Evolutionary conservation across 2,113 vertebrate species (phyloP), one percentile per base, ranked within the genome.

Genomic region (Sphaerodactylus townsendi): DNA sequence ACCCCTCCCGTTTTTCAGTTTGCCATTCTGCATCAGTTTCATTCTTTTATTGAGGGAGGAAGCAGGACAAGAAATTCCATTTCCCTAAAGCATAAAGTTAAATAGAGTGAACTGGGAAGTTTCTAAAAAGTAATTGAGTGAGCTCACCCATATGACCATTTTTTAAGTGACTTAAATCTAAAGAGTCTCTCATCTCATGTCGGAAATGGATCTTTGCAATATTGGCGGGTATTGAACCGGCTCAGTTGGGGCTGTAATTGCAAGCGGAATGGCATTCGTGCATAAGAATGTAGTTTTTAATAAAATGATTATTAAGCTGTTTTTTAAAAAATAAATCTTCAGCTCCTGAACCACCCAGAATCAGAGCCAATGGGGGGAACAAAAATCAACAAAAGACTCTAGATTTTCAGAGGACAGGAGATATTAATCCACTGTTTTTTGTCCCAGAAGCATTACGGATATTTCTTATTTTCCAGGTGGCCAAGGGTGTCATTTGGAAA

Each of bases 51-150:
- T 15, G 56, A 0, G 23, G 56, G 87, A n/a, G 19, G 85, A 92
- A 84, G 84, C 6, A 56, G 62, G 86, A 85, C 89, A 90, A 73
- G 59, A 59, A n/a, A 74, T 41, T 84, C 65, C 28, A 85, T 93
- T 92, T 65, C 91, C 90, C 84, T 9, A 2, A 83, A 85, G 82
- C 56, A 83, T n/a, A 30, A 84, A 88, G 85, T 90, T 91, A 92
- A 94, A 93, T 81, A 90, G 93, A 90, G 92, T 25, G 86, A 93
- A 74, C 28, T 33, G 88, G 86, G 85, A 46, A 86, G 81, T 79
- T 90, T 81, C 72, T 79, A 35, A 21, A 30, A 84, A 93, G 91
- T 93, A 93, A 90, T 75, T 83, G 87, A 39, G 87, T 76, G 92
- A 91, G 88, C 85, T 92, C 89, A 88, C 46, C 88, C 91, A 30